These are phyloP conservation scores for Leptopilina clavipes DNA, from an alignment of 1,140 invertebrate genomes.

Conservation along the genomic window DNA sequence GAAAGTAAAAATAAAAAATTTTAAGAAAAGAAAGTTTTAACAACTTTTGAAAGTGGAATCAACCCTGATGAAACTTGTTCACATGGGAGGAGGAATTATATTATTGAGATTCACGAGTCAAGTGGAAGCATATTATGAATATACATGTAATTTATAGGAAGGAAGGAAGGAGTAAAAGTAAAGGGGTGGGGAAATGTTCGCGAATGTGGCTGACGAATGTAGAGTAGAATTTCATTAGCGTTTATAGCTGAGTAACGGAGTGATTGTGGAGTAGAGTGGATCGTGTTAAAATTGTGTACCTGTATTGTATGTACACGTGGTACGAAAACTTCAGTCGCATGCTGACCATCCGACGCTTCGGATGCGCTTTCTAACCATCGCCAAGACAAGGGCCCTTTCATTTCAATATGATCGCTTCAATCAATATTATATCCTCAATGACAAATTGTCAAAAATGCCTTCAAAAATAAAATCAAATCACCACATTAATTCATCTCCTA, in stretches of 20 bases:
- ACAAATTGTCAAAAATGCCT: too few species aligned
- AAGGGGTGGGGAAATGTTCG: constrained; percentile 38
- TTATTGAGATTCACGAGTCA: neutral
- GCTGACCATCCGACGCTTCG: constrained; percentile 56
- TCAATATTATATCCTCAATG: too few species aligned
- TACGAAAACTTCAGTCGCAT: constrained; percentile 60
- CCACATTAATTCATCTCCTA: too few species aligned
- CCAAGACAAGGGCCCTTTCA: neutral
- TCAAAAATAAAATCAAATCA: too few species aligned
- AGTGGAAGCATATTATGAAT: neutral
- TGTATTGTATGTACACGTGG: constrained; percentile 53
- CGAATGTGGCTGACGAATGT: constrained; percentile 57
- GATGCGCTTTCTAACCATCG: constrained; percentile 39
- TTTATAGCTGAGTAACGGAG: constrained; percentile 62
- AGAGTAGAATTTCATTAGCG: constrained; percentile 63
- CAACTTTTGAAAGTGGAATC: constrained; percentile 7
- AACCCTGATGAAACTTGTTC: neutral
- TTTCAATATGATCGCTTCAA: neutral
- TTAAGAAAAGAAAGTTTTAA: neutral
- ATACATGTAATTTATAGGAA: neutral
- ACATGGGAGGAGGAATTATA: neutral
- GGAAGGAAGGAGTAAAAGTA: constrained; percentile 41
- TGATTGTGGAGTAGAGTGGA: constrained; percentile 61
- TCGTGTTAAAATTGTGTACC: constrained; percentile 54
- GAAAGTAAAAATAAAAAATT: too few species aligned